Percentiles rank a stretch among this genome's conserved stretches.
phyloP scores from a whole-genome alignment of 2,113 vertebrate genomes.

The Connochaetes taurinus region DNA sequence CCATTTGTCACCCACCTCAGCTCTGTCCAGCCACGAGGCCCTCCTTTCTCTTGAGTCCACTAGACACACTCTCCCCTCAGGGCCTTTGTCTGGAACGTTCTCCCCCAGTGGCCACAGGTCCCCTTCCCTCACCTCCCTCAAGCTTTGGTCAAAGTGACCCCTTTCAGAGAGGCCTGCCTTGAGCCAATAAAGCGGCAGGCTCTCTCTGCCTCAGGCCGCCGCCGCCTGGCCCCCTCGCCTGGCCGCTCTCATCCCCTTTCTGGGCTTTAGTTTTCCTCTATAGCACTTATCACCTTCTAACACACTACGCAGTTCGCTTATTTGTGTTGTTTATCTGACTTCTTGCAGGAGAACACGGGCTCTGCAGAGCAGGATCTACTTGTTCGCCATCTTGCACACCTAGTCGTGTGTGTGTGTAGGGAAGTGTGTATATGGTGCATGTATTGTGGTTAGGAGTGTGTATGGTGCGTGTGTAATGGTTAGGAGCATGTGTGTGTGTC shows the following conservation, averaged over 20 bases:
- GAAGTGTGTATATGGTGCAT: not conserved
- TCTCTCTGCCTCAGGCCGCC: not conserved
- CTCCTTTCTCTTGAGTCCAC: not conserved
- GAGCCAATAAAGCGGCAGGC: not conserved
- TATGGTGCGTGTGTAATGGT: not conserved
- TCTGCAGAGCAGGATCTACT: not conserved
- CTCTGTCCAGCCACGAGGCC: not conserved
- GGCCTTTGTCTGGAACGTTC: not conserved
- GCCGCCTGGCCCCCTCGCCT: fast-evolving
- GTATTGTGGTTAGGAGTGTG: not conserved
- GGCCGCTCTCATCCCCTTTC: not conserved
- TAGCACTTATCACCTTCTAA: not conserved
- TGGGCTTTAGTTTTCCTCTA: not conserved
- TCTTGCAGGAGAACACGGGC: not conserved
- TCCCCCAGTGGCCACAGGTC: too few relatives aligned
- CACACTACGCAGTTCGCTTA: fast-evolving
- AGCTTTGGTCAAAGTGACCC: not conserved
- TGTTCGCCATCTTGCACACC: not conserved
- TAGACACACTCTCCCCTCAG: not conserved
- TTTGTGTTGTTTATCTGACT: too few relatives aligned
- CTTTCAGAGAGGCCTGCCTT: not conserved
- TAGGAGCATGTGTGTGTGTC: not conserved
- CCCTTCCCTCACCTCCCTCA: not conserved
- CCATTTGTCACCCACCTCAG: not conserved
- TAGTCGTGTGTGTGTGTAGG: not conserved